These are phyloP conservation scores for Tragelaphus buxtoni DNA, from an alignment of 2,113 vertebrate genomes.

Conservation along the genomic window DNA sequence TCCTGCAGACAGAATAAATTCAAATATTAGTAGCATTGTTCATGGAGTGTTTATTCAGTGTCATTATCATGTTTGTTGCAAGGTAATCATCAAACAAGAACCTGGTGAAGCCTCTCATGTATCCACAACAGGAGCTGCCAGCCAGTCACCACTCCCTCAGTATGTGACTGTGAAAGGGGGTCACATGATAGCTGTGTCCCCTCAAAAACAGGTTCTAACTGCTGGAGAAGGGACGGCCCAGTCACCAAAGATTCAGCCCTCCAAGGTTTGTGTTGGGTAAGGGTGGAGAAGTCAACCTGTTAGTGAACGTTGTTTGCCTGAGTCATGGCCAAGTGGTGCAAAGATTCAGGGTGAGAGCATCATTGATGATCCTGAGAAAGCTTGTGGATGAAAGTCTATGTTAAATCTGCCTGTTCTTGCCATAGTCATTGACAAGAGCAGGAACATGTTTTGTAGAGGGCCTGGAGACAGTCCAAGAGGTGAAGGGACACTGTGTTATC, in stretches of 20 bases:
- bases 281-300: background rate
- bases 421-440: background rate
- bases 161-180: slow-evolving; percentile 96
- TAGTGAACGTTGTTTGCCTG: background rate
- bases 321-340: background rate
- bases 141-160: slow-evolving; percentile 90
- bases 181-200: slow-evolving; percentile 95
- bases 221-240: slow-evolving; percentile 82
- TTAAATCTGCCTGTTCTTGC: background rate
- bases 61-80: slow-evolving; percentile 52
- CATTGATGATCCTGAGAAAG: background rate
- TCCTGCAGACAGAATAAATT: background rate
- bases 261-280: slow-evolving; percentile 63
- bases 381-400: background rate
- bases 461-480: background rate
- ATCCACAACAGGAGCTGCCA: slow-evolving; percentile 81
- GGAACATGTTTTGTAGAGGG: background rate
- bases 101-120: slow-evolving; percentile 89
- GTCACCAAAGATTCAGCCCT: slow-evolving; percentile 85
- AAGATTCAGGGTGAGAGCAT: background rate
- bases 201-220: slow-evolving; percentile 88
- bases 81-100: slow-evolving; percentile 99
- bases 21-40: background rate
- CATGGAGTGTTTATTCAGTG: background rate
- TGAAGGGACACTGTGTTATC: background rate